These are phyloP conservation scores for Drosophila putrida DNA, from an alignment of 2,888 invertebrate species.

Conservation along the genomic window DNA sequence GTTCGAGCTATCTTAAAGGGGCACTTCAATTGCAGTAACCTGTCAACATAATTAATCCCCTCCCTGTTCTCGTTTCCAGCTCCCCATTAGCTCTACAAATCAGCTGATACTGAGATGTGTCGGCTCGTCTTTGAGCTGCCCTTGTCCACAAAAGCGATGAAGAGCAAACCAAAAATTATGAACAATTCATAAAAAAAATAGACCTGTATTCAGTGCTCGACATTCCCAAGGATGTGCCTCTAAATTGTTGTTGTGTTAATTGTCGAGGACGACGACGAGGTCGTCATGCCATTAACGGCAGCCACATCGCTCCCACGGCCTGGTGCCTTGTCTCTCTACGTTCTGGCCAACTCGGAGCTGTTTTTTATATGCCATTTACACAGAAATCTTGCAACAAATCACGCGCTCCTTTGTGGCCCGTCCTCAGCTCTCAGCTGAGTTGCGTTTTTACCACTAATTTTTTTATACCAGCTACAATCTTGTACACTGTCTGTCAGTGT, in stretches of 20 bases:
- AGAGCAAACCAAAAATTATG: slow-evolving; percentile 55
- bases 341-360: slow-evolving; percentile 16
- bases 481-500: slow-evolving; percentile 30
- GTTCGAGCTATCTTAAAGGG: slow-evolving; percentile 7
- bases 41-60: slow-evolving; percentile 77
- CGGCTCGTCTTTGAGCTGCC: slow-evolving; percentile 58
- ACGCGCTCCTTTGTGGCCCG: slow-evolving; percentile 66
- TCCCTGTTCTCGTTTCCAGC: slow-evolving; percentile 2
- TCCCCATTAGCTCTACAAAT: slow-evolving; percentile 46
- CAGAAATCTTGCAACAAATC: slow-evolving; percentile 80
- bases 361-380: slow-evolving; percentile 79
- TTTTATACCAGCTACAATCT: slow-evolving; percentile 9
- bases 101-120: slow-evolving; percentile 64
- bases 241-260: slow-evolving; percentile 73
- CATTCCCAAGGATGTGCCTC: slow-evolving; percentile 72
- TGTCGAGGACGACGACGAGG: slow-evolving; percentile 47
- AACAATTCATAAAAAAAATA: slow-evolving; percentile 74
- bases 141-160: slow-evolving; percentile 44
- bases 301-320: slow-evolving; percentile 71
- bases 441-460: slow-evolving; percentile 63
- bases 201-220: slow-evolving; percentile 59
- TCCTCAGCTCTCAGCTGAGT: slow-evolving; percentile 33
- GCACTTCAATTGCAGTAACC: slow-evolving; percentile 66
- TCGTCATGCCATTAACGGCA: slow-evolving; percentile 67
- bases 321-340: slow-evolving; percentile 44